Conservation (phyloP, 2,113 vertebrate species). For the Caranx melampygus region DNA sequence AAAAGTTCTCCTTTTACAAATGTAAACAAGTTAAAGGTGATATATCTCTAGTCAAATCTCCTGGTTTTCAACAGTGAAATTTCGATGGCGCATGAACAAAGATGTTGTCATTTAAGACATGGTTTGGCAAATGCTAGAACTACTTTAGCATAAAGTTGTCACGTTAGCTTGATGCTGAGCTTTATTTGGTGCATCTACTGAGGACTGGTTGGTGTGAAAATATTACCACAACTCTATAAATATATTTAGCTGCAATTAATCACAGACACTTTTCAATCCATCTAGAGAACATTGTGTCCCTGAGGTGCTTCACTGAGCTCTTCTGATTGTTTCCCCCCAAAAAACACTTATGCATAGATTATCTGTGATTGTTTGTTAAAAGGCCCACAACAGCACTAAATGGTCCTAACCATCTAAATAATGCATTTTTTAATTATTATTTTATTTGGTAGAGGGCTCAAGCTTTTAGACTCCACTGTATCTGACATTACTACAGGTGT, state of each 20-base stretch:
- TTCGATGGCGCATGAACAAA: not conserved
- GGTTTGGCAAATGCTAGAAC: not conserved
- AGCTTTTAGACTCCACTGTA: slow-evolving; percentile 15
- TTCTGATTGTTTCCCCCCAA: not conserved
- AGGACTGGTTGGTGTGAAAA: not conserved
- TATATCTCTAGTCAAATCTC: not conserved
- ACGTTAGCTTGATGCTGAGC: not conserved
- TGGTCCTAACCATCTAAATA: not conserved
- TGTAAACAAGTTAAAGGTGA: not conserved
- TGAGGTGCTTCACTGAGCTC: slow-evolving; percentile 29
- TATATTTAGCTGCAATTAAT: not conserved
- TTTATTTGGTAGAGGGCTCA: slow-evolving; percentile 6
- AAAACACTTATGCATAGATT: slow-evolving; percentile 20
- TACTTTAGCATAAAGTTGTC: not conserved
- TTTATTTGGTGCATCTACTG: not conserved
- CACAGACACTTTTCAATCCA: not conserved
- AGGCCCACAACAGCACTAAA: not conserved
- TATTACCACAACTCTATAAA: not conserved
- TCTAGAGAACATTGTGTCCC: slow-evolving; percentile 38
- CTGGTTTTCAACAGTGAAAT: not conserved
- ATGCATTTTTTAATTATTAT: not conserved
- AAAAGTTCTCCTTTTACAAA: not conserved
- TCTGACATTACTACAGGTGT: slow-evolving; percentile 21
- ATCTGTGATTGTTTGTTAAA: not conserved
- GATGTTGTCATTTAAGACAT: not conserved